Base-by-base conservation (phyloP, 2,113 vertebrate genomes). In the Jacana jacana region DNA sequence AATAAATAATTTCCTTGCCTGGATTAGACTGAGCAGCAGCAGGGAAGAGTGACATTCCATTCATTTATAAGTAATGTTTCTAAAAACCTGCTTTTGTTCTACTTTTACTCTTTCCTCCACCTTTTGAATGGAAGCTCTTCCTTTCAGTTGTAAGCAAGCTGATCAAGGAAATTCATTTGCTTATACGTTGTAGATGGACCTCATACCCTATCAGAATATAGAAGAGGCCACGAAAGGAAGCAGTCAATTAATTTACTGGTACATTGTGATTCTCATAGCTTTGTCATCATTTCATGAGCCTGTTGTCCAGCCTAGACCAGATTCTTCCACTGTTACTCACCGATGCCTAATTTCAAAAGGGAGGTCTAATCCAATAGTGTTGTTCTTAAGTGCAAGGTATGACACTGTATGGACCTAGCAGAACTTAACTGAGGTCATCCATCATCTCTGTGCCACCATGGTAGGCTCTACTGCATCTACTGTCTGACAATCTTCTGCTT, bases 51-150 rank as follows among this genome's bases (percentile, higher is more conserved):
- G 17, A 13, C 58, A 68, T 37, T 78, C 33, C 16, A 35, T 22
- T 66, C 7, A 4, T 55, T 85, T 89, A n/a, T 17, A 71, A 73
- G 27, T 25, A 68, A 60, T 6, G 11, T 48, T 72, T 73, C 28
- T 78, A 35, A 64, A 65, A 52, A 54, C 4, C 0, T 0, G 0
- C 2, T 49, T 80, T 60, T 5, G 2, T 55, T 75, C 11, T 31
- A 42, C 10, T 30, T 88, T 33, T 19, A 3, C 37, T 66, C 17
- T 82, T 75, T 70, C 23, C 11, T 90, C 9, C 6, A 11, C 33
- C 35, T 48, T 90, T 86, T 68, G 82, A 75, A 37, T 9, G 10
- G 10, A 55, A 27, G 25, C 0, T 39, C 17, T 49, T 42, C 37
- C 16, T 27, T 84, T 76, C 17, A 35, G 2, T 22, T 55, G 9